Conservation (phyloP, 2,113 vertebrate genomes). For the Pelvicachromis taeniatus region DNA sequence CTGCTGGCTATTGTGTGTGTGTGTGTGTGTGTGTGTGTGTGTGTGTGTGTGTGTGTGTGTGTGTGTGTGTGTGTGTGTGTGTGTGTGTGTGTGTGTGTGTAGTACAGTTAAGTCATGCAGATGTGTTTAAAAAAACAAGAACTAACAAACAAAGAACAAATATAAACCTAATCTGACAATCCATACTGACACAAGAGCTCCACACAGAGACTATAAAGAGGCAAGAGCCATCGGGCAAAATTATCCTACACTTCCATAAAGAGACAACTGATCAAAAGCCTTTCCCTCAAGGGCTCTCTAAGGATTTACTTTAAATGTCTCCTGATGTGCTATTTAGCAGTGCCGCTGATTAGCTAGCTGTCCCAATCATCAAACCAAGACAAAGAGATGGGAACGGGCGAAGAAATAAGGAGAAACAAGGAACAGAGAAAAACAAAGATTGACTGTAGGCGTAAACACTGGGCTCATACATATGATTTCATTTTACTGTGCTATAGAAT, state of each 20-base stretch:
- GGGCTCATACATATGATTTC: neutral
- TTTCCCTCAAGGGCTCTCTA: slow-evolving; percentile 8
- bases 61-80: neutral
- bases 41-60: too few relatives aligned
- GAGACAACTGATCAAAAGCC: slow-evolving; percentile 39
- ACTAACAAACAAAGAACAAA: neutral
- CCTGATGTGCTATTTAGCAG: slow-evolving; percentile 2
- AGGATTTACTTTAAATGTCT: slow-evolving; percentile 39
- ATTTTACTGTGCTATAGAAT: neutral
- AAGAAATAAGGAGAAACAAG: too few relatives aligned
- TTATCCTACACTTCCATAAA: slow-evolving; percentile 29
- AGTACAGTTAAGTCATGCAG: neutral
- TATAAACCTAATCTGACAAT: slow-evolving; percentile 4
- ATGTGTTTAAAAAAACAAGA: neutral
- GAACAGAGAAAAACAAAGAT: neutral
- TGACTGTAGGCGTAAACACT: slow-evolving; percentile 9
- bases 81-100: neutral
- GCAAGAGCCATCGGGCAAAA: slow-evolving; percentile 18
- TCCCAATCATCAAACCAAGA: neutral
- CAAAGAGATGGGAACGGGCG: slow-evolving; percentile 1
- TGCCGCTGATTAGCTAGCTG: neutral
- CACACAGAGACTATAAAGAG: neutral
- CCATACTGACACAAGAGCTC: neutral
- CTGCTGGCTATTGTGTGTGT: too few relatives aligned
- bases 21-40: neutral